Conservation (phyloP, 2,888 invertebrate species). For the Chrysomela aeneicollis region DNA sequence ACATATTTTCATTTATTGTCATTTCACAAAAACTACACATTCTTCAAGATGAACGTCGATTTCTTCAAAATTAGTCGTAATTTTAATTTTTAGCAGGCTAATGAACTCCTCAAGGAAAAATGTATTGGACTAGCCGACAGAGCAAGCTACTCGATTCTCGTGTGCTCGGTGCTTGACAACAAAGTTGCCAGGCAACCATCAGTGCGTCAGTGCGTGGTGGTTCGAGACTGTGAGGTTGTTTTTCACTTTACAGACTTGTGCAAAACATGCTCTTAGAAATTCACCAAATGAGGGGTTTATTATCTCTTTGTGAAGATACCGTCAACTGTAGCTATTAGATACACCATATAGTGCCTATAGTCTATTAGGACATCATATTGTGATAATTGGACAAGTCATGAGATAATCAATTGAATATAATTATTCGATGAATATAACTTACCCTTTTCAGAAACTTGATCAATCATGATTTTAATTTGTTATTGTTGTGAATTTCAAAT, state of each 20-base stretch:
- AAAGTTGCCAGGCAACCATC: conserved; percentile 57
- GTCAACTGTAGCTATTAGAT: no score
- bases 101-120: conserved; percentile 40
- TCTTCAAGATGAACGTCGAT: not conserved
- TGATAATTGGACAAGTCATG: no score
- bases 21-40: conserved; percentile 9
- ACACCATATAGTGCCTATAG: no score
- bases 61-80: not conserved
- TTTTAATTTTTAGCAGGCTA: conserved; percentile 9
- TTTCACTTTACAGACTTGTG: not conserved
- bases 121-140: conserved; percentile 39
- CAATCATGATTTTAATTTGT: no score
- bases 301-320: not conserved
- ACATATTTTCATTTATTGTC: conserved; percentile 21
- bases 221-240: not conserved
- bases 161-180: conserved; percentile 57
- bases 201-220: conserved; percentile 15
- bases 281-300: not conserved
- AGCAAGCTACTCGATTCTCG: conserved; percentile 42
- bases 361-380: no score
- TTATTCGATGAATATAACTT: no score
- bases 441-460: no score
- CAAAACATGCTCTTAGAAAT: not conserved
- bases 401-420: no score
- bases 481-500: no score